A percentile compares a stretch with the other conserved stretches of the same genome.
Evolutionary conservation across 2,113 vertebrate genomes (phyloP).

Genomic region (Larimichthys crocea): DNA sequence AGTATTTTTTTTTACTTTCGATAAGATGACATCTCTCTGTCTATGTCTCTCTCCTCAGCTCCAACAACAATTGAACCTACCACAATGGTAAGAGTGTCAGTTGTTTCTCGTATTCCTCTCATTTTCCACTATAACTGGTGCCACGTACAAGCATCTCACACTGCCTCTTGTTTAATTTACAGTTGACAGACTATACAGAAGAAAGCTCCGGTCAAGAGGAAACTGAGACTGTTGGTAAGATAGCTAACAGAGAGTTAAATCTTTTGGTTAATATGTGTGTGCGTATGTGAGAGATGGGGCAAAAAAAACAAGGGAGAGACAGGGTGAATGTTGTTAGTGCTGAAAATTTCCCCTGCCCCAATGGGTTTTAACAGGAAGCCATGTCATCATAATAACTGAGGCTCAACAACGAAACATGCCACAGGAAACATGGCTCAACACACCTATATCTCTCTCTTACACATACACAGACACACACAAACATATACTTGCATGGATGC

Average conservation of each 20-base stretch:
- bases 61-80: not conserved
- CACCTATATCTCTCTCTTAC: constrained; percentile 16
- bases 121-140: not conserved
- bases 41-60: constrained; percentile 49
- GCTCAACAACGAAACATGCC: constrained; percentile 46
- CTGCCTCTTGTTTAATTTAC: not conserved
- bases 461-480: not conserved
- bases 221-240: constrained; percentile 10
- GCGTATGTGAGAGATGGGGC: not conserved
- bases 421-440: constrained; percentile 69
- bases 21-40: constrained; percentile 2
- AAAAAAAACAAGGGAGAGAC: not conserved
- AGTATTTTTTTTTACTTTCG: not conserved
- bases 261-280: not conserved
- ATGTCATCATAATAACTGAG: constrained; percentile 64
- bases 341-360: constrained; percentile 48
- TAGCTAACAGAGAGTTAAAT: not conserved
- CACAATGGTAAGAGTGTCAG: constrained; percentile 49
- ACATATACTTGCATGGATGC: not conserved
- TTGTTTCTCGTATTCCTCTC: not conserved
- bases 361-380: constrained; percentile 68
- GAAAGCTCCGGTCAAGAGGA: constrained; percentile 37
- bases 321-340: constrained; percentile 17
- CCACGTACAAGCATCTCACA: not conserved
- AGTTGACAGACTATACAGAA: not conserved